These are phyloP conservation scores for Ophioninae sp. DNA, from an alignment of 2,888 invertebrate genomes.

Conservation along the genomic window DNA sequence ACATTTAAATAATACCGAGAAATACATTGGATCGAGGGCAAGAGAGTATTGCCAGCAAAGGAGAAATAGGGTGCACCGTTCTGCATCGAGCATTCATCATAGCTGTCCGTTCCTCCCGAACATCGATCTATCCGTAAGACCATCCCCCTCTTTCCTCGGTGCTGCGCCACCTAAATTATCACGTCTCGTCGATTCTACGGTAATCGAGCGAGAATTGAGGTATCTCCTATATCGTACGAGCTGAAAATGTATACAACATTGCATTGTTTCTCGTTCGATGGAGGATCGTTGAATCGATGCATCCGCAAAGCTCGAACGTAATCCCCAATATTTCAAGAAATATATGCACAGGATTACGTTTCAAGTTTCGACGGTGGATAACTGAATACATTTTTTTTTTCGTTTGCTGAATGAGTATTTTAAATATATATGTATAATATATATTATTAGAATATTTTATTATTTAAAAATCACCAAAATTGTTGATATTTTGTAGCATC, in stretches of 20 bases:
- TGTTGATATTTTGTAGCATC: no score
- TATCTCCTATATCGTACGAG: conserved; percentile 3
- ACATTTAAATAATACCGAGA: background rate
- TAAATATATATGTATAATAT: no score
- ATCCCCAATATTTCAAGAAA: conserved; percentile 35
- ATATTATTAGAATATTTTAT: no score
- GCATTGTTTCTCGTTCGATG: conserved; percentile 63
- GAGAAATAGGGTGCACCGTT: conserved; percentile 23
- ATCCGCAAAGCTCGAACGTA: conserved; percentile 33
- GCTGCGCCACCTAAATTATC: conserved; percentile 73
- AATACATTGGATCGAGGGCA: background rate
- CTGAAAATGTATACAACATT: conserved; percentile 66
- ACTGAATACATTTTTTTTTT: background rate
- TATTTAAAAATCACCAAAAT: no score
- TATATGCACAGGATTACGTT: conserved; percentile 1
- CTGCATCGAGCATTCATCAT: conserved; percentile 76
- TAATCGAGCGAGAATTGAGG: conserved; percentile 47
- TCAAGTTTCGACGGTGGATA: background rate
- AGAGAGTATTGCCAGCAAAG: background rate
- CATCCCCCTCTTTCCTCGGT: conserved; percentile 68
- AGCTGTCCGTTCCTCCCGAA: conserved; percentile 75
- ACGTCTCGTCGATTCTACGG: conserved; percentile 66
- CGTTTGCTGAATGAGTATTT: no score
- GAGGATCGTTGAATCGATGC: conserved; percentile 34
- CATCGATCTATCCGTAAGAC: conserved; percentile 72